phyloP scores from a whole-genome alignment of 1,140 invertebrate genomes.

The Antheraea mylitta region DNA sequence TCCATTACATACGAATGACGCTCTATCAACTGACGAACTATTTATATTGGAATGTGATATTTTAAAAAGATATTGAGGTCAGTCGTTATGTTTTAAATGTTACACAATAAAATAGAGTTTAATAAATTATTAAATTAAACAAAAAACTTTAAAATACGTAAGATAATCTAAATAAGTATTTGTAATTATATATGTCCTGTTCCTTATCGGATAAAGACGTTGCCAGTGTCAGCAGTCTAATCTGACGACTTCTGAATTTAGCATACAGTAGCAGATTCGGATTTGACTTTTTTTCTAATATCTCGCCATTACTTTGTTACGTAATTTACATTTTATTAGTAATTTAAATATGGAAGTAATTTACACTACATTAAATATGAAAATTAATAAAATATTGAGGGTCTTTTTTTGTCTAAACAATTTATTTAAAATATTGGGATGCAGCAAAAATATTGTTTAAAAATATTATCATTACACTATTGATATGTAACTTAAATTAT shows the following conservation, averaged over 20 bases:
- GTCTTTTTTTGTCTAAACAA: too few relatives aligned
- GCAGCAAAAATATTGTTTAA: too few relatives aligned
- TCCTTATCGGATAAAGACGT: conserved; percentile 51
- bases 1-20: conserved; percentile 79
- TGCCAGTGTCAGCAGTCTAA: conserved; percentile 75
- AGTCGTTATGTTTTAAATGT: background rate
- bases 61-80: conserved; percentile 10
- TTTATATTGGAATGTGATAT: conserved; percentile 54
- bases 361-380: too few relatives aligned
- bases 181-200: background rate
- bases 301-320: background rate
- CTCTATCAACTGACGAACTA: conserved; percentile 64
- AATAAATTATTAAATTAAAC: conserved; percentile 2
- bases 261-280: conserved; percentile 41
- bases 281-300: background rate
- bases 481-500: too few relatives aligned
- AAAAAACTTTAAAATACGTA: conserved; percentile 15
- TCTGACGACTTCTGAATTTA: conserved; percentile 73
- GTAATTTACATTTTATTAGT: too few relatives aligned
- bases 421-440: too few relatives aligned
- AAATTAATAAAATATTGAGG: too few relatives aligned
- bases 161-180: background rate
- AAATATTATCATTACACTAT: too few relatives aligned
- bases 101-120: background rate
- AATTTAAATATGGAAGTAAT: too few relatives aligned